These are phyloP conservation scores for Tiphia femorata DNA, from an alignment of 2,888 invertebrate species.

Conservation along the genomic window DNA sequence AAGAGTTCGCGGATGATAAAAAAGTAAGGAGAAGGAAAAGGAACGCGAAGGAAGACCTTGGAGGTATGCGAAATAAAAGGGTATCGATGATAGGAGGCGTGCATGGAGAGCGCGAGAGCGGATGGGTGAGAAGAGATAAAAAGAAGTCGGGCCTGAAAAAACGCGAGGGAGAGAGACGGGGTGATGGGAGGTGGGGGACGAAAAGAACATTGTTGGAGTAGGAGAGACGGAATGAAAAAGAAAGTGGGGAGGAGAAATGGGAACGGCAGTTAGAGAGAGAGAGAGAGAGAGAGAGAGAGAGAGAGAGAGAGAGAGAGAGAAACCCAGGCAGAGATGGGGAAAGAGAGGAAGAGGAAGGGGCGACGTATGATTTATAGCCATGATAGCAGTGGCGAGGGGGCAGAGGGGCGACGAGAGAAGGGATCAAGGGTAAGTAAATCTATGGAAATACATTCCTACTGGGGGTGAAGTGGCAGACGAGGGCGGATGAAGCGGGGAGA, in stretches of 20 bases:
- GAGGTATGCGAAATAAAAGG: no score
- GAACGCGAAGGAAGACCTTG: no score
- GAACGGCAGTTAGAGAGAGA: neutral
- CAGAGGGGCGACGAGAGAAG: neutral
- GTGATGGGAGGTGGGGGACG: no score
- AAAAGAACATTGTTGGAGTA: no score
- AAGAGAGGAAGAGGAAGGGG: no score
- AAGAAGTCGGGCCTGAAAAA: no score
- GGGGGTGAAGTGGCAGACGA: neutral
- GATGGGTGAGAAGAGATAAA: no score
- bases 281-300: neutral
- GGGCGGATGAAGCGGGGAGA: neutral
- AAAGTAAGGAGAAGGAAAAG: neutral
- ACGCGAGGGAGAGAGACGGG: no score
- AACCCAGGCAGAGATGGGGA: no score
- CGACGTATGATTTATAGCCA: conserved; percentile 39
- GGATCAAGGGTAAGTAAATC: conserved; percentile 29
- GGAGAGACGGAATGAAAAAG: no score
- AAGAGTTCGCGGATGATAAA: neutral
- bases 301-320: neutral
- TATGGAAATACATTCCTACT: conserved; percentile 50
- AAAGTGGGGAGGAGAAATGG: no score
- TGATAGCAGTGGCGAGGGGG: no score
- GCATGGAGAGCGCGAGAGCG: neutral
- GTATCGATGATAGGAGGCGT: neutral